Base-by-base conservation (phyloP, 2,113 vertebrate species). In the Prunella himalayana region DNA sequence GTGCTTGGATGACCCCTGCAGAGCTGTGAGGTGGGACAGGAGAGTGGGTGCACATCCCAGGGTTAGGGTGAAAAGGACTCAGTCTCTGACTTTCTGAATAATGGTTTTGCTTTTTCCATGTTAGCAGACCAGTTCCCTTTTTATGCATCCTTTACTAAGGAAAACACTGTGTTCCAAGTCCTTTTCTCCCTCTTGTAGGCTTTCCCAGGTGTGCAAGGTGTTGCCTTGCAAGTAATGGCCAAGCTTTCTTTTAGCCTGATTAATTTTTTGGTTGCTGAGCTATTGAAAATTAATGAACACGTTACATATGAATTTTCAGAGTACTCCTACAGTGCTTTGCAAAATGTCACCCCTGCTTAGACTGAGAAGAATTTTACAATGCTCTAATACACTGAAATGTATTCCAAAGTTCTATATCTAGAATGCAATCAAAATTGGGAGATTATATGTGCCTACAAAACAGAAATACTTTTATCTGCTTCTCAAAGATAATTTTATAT, bases 381-480 rank as follows among this genome's bases (percentile, higher is more conserved):
- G 44, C n/a, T 94, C 44, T 15, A 65, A 90, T 57, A 64, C 69
- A 82, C 33, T 44, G 56, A 85, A 73, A 75, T 65, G 17, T 30
- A 41, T 82, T 88, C 72, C 68, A 86, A 70, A 79, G 8, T 83
- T 91, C 41, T 19, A 1, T 33, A 82, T 82, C 85, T 93, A 76
- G 88, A 61, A 73, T 78, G 16, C 24, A 78, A 51, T 90, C 82
- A 90, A 79, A 90, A 73, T 21, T 25, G 28, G 72, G 45, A 82
- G 59, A 80, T 91, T 91, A 59, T 61, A 57, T 53, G 30, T 91
- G 57, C n/a, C 72, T 49, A 33, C 68, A 73, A 81, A 88, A 77
- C 49, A 93, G 66, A 91, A 93, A 83, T 65, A 61, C 49, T 92
- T 95, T 80, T 77, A 76, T 65, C 44, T 86, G 20, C 39, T 86